Base-by-base conservation (phyloP, 2,113 vertebrate species). In the Oxyruncus cristatus region DNA sequence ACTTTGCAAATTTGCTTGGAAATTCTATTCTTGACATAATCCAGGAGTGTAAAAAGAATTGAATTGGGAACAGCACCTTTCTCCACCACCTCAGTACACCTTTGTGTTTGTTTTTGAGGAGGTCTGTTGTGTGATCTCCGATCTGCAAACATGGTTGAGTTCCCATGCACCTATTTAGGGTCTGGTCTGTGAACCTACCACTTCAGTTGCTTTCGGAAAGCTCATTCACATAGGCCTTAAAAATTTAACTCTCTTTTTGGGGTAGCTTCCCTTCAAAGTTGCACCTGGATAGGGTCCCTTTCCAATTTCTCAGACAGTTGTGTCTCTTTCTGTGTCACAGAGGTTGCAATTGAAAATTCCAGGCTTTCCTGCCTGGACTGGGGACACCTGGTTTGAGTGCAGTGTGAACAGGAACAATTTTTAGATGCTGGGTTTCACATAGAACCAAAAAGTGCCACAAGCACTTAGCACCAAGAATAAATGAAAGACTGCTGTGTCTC, bases 1-100 rank as follows among this genome's bases (percentile, higher is more conserved):
- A 24, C 55, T 76, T 63, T 47, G 67, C 42, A 56, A 94, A 86
- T 85, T 88, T 80, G 77, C 50, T 93, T 96, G 94, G 72, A 96
- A 95, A 95, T 85, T 62, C 28, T 47, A 56, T 76, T 82, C 77
- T 47, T 85, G 79, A 22, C 41, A 76, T 65, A 76, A 72, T 88
- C 32, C 47, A 41, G 53, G n/a, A 85, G 8, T 4, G 4, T 72
- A 39, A 68, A 67, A 79, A 26, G 11, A 84, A 81, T 58, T 82
- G 8, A 27, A 37, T 55, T 33, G 30, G 39, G 33, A 84, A n/a
- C 0, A 8, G 4, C 30, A 50, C 27, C 33, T 85, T 66, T 75
- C 26, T 75, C 33, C 73, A 9, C 10, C 53, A 28, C 27, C n/a
- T 77, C 28, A 41, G 42, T 20, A 47, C 17, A 23, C 1, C 6